Evolutionary conservation across 1,140 invertebrate genomes (phyloP).

Genomic region (Solenopsis invicta): DNA sequence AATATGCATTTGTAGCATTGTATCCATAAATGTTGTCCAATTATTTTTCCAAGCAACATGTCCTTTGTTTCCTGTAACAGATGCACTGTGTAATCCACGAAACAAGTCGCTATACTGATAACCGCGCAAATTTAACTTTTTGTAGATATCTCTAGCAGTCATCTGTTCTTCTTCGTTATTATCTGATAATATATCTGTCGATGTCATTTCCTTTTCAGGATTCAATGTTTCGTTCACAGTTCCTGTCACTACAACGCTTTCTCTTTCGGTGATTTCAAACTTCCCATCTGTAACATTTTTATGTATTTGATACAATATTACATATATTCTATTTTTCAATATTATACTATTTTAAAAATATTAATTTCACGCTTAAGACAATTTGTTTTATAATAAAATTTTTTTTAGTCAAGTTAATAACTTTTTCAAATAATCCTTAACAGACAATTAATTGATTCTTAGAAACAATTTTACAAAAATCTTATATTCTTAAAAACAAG

Average conservation of each 20-base stretch:
- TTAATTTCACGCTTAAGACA: too few relatives aligned
- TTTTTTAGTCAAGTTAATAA: too few relatives aligned
- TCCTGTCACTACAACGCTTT: too few relatives aligned
- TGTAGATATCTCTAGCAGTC: slow-evolving; percentile 94
- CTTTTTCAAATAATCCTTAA: too few relatives aligned
- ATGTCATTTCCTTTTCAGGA: slow-evolving; percentile 76
- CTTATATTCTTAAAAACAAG: too few relatives aligned
- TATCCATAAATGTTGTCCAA: slow-evolving; percentile 97
- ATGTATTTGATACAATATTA: background rate
- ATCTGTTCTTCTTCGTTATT: slow-evolving; percentile 72
- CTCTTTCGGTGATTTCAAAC: slow-evolving; percentile 89
- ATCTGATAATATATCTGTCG: slow-evolving; percentile 8
- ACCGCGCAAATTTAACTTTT: slow-evolving; percentile 95
- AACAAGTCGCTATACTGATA: slow-evolving; percentile 96
- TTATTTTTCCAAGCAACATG: slow-evolving; percentile 91
- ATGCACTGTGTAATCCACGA: slow-evolving; percentile 88
- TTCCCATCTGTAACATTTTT: slow-evolving; percentile 84
- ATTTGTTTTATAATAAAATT: too few relatives aligned
- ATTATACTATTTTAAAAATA: background rate
- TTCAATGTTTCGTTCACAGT: too few relatives aligned
- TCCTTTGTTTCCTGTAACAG: slow-evolving; percentile 86
- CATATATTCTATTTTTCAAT: background rate
- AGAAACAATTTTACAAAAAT: too few relatives aligned
- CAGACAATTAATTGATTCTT: too few relatives aligned
- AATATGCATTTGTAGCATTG: slow-evolving; percentile 95